These are phyloP conservation scores for Crossaster papposus DNA, from an alignment of 53 echinoderm and acorn worm genomes.

Conservation along the genomic window DNA sequence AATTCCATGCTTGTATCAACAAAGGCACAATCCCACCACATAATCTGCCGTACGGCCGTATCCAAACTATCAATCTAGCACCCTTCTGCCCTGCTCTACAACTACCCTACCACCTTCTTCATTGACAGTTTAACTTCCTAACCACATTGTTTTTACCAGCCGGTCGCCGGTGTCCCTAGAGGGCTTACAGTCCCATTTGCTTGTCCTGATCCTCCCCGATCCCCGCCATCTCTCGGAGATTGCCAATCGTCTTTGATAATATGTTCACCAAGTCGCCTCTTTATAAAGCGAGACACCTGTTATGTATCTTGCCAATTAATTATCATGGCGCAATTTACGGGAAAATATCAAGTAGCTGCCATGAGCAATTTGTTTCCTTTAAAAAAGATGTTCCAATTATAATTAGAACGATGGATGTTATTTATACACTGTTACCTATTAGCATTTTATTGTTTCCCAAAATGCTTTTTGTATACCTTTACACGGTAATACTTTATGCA, in stretches of 20 bases:
- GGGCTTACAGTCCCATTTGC: slow-evolving; percentile 4
- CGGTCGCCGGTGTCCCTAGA: background rate
- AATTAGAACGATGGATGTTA: no score
- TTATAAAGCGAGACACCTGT: background rate
- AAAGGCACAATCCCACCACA: no score
- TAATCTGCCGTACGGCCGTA: no score
- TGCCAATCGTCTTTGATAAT: background rate
- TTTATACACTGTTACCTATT: no score
- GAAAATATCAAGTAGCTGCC: background rate
- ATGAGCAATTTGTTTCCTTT: background rate
- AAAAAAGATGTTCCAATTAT: no score
- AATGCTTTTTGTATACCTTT: no score
- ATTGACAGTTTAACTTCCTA: background rate
- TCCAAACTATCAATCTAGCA: background rate
- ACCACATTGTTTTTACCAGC: background rate
- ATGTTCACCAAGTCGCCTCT: background rate
- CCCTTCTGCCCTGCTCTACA: background rate
- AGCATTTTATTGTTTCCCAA: no score
- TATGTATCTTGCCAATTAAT: background rate
- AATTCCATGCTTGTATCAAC: no score
- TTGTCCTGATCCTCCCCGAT: background rate
- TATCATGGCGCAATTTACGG: background rate
- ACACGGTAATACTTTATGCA: no score
- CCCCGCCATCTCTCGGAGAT: background rate
- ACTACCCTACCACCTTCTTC: background rate